Evolutionary conservation across 2,888 invertebrate genomes (phyloP).

Genomic region (Coenonympha arcania): DNA sequence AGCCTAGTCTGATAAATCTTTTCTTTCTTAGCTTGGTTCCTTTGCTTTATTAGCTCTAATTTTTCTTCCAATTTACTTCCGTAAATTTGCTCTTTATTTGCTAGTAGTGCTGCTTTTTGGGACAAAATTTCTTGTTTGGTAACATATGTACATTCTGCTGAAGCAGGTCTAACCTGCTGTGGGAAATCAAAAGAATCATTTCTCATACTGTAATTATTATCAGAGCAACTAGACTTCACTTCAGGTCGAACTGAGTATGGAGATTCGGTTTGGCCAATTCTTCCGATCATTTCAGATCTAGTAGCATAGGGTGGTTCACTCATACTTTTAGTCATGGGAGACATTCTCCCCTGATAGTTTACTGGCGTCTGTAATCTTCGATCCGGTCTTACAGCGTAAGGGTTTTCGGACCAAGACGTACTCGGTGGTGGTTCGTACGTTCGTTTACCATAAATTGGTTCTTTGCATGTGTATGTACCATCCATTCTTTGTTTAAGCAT

Average conservation of each 20-base stretch:
- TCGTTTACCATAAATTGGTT: conserved; percentile 59
- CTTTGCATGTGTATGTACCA: conserved; percentile 44
- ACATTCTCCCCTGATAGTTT: conserved; percentile 53
- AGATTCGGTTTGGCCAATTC: conserved; percentile 56
- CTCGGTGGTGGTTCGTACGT: conserved; percentile 65
- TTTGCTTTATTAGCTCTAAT: conserved; percentile 68
- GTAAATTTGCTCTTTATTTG: conserved; percentile 61
- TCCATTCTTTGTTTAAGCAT: conserved; percentile 65
- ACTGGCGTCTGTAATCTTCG: conserved; percentile 62
- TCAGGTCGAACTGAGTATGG: conserved; percentile 58
- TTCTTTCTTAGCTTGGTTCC: conserved; percentile 71
- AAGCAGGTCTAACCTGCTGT: conserved; percentile 54
- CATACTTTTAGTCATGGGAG: conserved; percentile 66
- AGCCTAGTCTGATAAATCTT: conserved; percentile 70
- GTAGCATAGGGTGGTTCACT: conserved; percentile 67
- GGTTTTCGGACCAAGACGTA: conserved; percentile 60
- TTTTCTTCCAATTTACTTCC: conserved; percentile 62
- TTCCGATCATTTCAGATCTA: conserved; percentile 63
- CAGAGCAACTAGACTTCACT: conserved; percentile 66
- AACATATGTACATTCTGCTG: conserved; percentile 68
- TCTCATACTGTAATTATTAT: conserved; percentile 48
- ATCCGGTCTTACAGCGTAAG: conserved; percentile 60
- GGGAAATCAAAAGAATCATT: conserved; percentile 50
- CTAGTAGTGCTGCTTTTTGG: conserved; percentile 66
- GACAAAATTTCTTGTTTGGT: conserved; percentile 69